phyloP scores from a whole-genome alignment of 2,797 vertebrate species.

The Tadarida brasiliensis region DNA sequence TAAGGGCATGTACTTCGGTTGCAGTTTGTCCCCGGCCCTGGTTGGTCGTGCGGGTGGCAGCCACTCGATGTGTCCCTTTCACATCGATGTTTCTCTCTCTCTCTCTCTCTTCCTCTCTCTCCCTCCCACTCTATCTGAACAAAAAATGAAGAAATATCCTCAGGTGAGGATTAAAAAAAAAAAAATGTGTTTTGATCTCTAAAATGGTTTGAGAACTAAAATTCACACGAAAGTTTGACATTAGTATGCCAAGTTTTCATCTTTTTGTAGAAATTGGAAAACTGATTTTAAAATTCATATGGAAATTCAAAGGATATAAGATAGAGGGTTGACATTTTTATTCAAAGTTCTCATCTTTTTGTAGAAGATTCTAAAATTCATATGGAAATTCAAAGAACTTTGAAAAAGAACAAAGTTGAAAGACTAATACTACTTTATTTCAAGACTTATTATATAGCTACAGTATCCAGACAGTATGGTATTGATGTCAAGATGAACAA shows the following conservation, averaged over 20 bases:
- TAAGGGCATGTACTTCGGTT: too few relatives aligned
- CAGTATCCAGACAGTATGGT: background rate
- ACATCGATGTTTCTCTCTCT: too few relatives aligned
- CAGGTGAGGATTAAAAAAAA: too few relatives aligned
- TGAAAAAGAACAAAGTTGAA: slow-evolving; percentile 40
- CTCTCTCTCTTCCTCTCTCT: too few relatives aligned
- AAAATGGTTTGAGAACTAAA: slow-evolving; percentile 52
- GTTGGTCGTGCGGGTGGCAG: too few relatives aligned
- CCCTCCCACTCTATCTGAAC: too few relatives aligned
- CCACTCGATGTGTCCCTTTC: too few relatives aligned
- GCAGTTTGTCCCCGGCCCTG: too few relatives aligned
- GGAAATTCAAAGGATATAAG: slow-evolving; percentile 8
- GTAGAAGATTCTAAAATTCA: slow-evolving; percentile 45
- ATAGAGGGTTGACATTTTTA: slow-evolving; percentile 38
- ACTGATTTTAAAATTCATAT: slow-evolving; percentile 47
- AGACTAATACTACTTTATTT: background rate
- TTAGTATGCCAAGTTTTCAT: slow-evolving; percentile 52
- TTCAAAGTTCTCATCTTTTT: slow-evolving; percentile 29
- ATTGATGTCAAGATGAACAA: background rate
- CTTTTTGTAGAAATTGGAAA: slow-evolving; percentile 48
- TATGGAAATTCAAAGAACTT: slow-evolving; percentile 18
- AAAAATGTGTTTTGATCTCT: slow-evolving; percentile 10
- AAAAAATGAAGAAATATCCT: too few relatives aligned
- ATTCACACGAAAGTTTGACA: background rate
- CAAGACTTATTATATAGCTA: slow-evolving; percentile 7